phyloP scores from a whole-genome alignment of 2,797 vertebrate species.

The Periophthalmus magnuspinnatus region DNA sequence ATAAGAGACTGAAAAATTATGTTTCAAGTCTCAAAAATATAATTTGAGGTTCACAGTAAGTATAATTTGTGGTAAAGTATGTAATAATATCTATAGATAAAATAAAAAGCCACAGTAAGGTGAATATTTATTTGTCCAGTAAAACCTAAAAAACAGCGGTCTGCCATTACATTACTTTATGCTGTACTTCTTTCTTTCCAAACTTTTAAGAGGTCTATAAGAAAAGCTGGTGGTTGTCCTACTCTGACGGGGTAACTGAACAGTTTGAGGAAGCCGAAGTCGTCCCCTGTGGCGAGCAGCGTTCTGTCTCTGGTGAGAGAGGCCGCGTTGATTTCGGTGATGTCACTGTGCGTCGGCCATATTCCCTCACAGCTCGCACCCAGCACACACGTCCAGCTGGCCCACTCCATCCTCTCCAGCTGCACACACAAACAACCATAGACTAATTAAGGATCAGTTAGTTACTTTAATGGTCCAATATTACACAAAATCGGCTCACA shows the following conservation, averaged over 20 bases:
- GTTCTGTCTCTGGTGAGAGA: constrained; percentile 87
- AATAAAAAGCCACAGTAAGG: too few species aligned
- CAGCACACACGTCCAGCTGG: constrained; percentile 89
- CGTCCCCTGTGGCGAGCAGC: constrained; percentile 90
- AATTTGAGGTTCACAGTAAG: too few species aligned
- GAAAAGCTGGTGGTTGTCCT: constrained; percentile 25
- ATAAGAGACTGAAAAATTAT: too few species aligned
- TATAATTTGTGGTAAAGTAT: too few species aligned
- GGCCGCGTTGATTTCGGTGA: constrained; percentile 87
- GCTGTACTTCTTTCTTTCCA: too few species aligned
- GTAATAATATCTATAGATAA: too few species aligned
- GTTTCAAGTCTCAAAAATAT: too few species aligned
- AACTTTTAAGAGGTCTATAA: neutral
- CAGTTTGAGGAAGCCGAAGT: constrained; percentile 94
- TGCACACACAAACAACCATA: constrained; percentile 58
- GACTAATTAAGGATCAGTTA: too few species aligned
- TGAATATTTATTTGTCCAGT: too few species aligned
- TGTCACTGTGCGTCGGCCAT: constrained; percentile 91
- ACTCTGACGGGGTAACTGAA: constrained; percentile 92
- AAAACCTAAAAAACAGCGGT: too few species aligned
- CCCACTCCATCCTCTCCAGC: constrained; percentile 92
- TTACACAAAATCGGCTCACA: neutral
- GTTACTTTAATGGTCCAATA: neutral
- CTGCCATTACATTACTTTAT: too few species aligned
- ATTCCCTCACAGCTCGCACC: constrained; percentile 92